These are phyloP conservation scores for Xestia ashworthii DNA, from an alignment of 2,888 invertebrate genomes.

Conservation along the genomic window DNA sequence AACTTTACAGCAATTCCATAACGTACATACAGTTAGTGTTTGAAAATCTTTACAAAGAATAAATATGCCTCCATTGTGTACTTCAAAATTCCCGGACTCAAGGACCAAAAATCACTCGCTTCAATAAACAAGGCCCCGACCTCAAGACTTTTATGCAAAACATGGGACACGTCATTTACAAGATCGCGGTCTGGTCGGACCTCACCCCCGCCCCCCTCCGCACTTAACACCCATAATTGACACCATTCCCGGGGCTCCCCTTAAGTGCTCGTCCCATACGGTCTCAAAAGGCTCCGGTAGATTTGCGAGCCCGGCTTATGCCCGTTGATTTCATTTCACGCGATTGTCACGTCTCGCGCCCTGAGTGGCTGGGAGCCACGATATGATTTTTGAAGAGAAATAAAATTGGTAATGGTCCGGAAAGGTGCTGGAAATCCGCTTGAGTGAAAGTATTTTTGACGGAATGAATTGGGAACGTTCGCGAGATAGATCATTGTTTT, in stretches of 20 bases:
- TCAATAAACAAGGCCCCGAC: conserved; percentile 47
- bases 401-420: conserved; percentile 90
- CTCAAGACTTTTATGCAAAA: conserved; percentile 72
- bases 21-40: neutral
- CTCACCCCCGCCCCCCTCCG: conserved; percentile 75
- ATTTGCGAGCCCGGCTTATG: conserved; percentile 88
- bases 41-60: neutral
- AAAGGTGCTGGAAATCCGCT: conserved; percentile 80
- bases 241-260: conserved; percentile 86
- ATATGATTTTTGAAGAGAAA: conserved; percentile 87
- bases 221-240: conserved; percentile 90
- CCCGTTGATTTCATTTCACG: conserved; percentile 87
- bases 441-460: conserved; percentile 73
- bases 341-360: conserved; percentile 87
- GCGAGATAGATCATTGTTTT: conserved; percentile 64
- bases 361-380: conserved; percentile 82
- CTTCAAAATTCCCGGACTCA: neutral
- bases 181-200: conserved; percentile 62
- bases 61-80: neutral
- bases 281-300: conserved; percentile 83
- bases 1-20: neutral
- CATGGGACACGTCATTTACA: conserved; percentile 65
- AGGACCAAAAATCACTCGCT: conserved; percentile 35
- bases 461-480: conserved; percentile 69
- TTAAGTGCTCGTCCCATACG: conserved; percentile 85